Percentiles rank a stretch among this genome's conserved stretches.
Evolutionary conservation across 1,140 invertebrate genomes (phyloP).

Genomic region (Pseudomyrmex concolor): DNA sequence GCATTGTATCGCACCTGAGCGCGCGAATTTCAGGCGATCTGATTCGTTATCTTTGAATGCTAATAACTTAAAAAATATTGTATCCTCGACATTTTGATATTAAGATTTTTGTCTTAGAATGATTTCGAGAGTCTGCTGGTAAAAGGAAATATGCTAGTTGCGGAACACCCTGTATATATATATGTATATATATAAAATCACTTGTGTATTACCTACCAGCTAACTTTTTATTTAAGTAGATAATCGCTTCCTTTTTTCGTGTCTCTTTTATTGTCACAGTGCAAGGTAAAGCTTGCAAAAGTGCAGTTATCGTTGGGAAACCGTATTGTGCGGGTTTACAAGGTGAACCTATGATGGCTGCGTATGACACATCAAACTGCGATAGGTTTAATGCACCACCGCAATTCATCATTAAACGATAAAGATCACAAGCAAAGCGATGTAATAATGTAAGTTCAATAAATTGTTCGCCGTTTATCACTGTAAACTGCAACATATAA

Average conservation of each 20-base stretch:
- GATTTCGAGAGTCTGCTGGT: too few relatives aligned
- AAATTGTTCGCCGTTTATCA: constrained; percentile 77
- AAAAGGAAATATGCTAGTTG: too few relatives aligned
- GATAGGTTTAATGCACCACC: constrained; percentile 85
- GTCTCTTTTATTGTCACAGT: constrained; percentile 84
- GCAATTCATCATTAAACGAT: constrained; percentile 85
- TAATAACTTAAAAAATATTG: too few relatives aligned
- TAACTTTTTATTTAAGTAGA: constrained; percentile 84
- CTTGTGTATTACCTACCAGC: constrained; percentile 70
- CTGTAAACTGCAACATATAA: constrained; percentile 76
- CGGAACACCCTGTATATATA: too few relatives aligned
- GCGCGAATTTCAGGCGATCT: too few relatives aligned
- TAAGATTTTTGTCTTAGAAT: too few relatives aligned
- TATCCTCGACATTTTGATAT: too few relatives aligned
- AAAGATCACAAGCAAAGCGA: constrained; percentile 86
- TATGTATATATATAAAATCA: constrained; percentile 4
- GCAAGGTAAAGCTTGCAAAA: constrained; percentile 87
- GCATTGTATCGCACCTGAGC: too few relatives aligned
- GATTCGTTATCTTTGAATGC: too few relatives aligned
- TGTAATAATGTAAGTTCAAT: constrained; percentile 87
- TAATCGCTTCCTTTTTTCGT: constrained; percentile 79
- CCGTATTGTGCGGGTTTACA: constrained; percentile 86
- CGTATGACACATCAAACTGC: constrained; percentile 86
- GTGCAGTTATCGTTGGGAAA: constrained; percentile 83
- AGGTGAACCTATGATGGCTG: constrained; percentile 85